Evolutionary conservation across 2,888 invertebrate species (phyloP).

Genomic region (Hymenopus coronatus): DNA sequence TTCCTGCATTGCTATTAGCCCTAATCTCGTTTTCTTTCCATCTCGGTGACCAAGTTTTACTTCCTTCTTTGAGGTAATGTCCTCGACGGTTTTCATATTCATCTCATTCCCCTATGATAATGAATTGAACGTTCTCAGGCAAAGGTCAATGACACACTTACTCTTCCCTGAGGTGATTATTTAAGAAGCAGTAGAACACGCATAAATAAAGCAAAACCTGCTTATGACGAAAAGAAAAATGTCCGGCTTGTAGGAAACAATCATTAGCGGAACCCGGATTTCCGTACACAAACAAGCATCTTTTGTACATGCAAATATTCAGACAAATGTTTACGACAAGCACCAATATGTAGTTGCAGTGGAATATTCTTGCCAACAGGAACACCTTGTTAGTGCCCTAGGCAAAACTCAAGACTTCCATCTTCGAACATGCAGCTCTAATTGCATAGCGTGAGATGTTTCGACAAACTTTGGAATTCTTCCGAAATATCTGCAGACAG

Average conservation of each 20-base stretch:
- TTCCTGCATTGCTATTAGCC: neutral
- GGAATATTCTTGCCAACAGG: no score
- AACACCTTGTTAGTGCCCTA: no score
- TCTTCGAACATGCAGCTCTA: no score
- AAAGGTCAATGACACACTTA: neutral
- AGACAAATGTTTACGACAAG: neutral
- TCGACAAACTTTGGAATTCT: no score
- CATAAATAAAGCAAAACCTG: neutral
- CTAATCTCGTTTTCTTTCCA: neutral
- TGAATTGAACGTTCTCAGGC: neutral
- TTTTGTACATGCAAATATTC: neutral
- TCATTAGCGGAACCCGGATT: neutral
- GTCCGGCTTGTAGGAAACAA: neutral
- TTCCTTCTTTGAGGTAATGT: neutral
- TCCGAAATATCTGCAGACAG: no score
- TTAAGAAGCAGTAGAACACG: neutral
- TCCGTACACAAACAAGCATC: neutral
- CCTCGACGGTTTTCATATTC: neutral
- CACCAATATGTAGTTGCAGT: no score
- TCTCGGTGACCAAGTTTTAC: neutral
- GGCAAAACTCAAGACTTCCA: no score
- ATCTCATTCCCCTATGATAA: neutral
- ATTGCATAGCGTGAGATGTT: no score
- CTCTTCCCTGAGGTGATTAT: neutral
- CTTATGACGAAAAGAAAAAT: neutral